Percentiles rank a stretch among this genome's conserved stretches.
Conservation (phyloP, 2,113 vertebrate species). For the Hemibagrus wyckioides region DNA sequence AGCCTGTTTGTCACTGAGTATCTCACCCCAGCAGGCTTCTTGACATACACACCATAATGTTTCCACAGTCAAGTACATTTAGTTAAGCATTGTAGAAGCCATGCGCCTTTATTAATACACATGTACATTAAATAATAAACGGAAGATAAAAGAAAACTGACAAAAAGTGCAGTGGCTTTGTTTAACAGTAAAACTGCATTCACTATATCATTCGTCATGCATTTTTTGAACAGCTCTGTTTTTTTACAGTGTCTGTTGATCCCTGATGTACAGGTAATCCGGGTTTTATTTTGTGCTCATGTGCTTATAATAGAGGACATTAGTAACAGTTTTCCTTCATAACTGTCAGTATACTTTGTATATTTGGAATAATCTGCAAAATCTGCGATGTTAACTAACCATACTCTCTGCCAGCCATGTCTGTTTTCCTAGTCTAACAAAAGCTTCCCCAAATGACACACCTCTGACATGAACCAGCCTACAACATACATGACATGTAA, state of each 20-base stretch:
- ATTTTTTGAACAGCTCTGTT: not conserved
- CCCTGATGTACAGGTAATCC: not conserved
- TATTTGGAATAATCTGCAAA: not conserved
- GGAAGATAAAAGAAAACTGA: not conserved
- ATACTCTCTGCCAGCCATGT: not conserved
- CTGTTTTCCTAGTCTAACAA: not conserved
- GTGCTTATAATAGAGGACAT: not conserved
- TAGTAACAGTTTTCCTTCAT: not conserved
- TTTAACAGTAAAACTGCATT: not conserved
- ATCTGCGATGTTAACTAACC: not conserved
- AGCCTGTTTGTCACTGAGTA: not conserved
- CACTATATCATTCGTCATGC: not conserved
- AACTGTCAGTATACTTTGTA: not conserved
- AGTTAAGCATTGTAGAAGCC: not conserved
- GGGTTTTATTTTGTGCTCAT: not conserved
- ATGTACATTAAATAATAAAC: not conserved
- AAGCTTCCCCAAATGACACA: not conserved
- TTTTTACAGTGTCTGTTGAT: not conserved
- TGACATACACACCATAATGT: not conserved
- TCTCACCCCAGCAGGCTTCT: not conserved
- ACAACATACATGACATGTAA: not conserved
- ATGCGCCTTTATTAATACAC: not conserved
- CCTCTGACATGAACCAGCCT: not conserved
- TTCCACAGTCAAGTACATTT: not conserved
- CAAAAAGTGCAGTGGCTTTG: not conserved